Percentiles rank a stretch among this genome's conserved stretches.
phyloP scores from a whole-genome alignment of 2,888 invertebrate genomes.

The Argyra leucocephala region DNA sequence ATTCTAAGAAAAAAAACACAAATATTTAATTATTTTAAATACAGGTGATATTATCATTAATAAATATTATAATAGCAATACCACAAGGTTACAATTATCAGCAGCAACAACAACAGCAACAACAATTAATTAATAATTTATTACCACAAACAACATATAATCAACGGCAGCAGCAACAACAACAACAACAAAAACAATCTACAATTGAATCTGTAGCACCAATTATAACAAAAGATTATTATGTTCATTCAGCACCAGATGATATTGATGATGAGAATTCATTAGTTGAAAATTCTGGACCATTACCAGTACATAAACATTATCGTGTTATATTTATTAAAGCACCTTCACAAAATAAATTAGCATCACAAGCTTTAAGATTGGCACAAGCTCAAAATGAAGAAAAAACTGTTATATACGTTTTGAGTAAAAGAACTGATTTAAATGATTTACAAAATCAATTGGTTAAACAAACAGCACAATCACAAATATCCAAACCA shows the following conservation, averaged over 20 bases:
- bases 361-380: conserved; percentile 38
- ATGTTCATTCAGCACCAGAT: conserved; percentile 38
- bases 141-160: background rate
- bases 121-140: background rate
- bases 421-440: conserved; percentile 40
- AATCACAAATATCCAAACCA: conserved; percentile 33
- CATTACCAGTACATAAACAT: conserved; percentile 38
- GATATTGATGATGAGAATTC: conserved; percentile 32
- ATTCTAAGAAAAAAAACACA: background rate
- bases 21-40: background rate
- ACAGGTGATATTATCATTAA: background rate
- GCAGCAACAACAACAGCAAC: background rate
- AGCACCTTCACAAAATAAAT: conserved; percentile 42
- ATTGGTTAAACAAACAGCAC: conserved; percentile 50
- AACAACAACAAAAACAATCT: background rate
- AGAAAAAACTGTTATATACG: conserved; percentile 43
- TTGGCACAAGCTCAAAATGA: conserved; percentile 35
- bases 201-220: conserved; percentile 20
- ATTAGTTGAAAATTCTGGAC: conserved; percentile 25
- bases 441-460: conserved; percentile 49
- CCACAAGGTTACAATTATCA: conserved; percentile 10
- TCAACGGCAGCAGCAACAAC: background rate
- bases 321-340: conserved; percentile 43
- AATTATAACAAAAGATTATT: conserved; percentile 38
- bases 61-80: background rate